Evolutionary conservation across 64 coral and sea anemone species (phyloP), one percentile per base, ranked within the genome.

Genomic region (Exaiptasia diaphana): DNA sequence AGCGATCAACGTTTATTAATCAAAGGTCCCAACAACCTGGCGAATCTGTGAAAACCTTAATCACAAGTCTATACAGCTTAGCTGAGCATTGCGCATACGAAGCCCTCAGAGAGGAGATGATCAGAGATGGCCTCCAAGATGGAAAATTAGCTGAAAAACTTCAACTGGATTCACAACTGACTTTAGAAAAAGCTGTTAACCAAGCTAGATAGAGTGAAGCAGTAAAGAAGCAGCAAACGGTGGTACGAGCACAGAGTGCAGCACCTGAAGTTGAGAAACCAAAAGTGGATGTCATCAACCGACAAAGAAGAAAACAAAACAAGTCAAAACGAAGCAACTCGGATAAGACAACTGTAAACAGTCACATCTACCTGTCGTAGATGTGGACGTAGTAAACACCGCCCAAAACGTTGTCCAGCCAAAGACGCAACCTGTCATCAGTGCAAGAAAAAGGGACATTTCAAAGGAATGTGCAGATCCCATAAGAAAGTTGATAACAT

Each of bases 1-100:
- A 78, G 74, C 33, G 61, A 68, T 42, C 60, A 28, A 87, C 74
- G 53, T 85, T 85, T 31, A 74, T 73, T 60, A 46, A 68, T 78
- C 35, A 78, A 53, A 26, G 75, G 59, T 42, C 42, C 77, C 17
- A 53, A 87, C 35, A 71, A 43, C 58, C 65, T 57, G 25, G 67
- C 63, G 49, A 38, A n/a, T n/a, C n/a, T n/a, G n/a, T n/a, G n/a
- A n/a, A n/a, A n/a, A n/a, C n/a, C n/a, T n/a, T n/a, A n/a, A n/a
- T n/a, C n/a, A n/a, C n/a, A n/a, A n/a, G n/a, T n/a, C n/a, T n/a
- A n/a, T n/a, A n/a, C n/a, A n/a, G n/a, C n/a, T n/a, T n/a, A n/a
- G n/a, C n/a, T n/a, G n/a, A 87, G 23, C 23, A 78, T 22, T 62
- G 29, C 23, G 44, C 57, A 40, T 80, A 71, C 74, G 67, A 68